These are phyloP conservation scores for Ceratoteleas bidentatus DNA, from an alignment of 1,140 invertebrate species.

Conservation along the genomic window DNA sequence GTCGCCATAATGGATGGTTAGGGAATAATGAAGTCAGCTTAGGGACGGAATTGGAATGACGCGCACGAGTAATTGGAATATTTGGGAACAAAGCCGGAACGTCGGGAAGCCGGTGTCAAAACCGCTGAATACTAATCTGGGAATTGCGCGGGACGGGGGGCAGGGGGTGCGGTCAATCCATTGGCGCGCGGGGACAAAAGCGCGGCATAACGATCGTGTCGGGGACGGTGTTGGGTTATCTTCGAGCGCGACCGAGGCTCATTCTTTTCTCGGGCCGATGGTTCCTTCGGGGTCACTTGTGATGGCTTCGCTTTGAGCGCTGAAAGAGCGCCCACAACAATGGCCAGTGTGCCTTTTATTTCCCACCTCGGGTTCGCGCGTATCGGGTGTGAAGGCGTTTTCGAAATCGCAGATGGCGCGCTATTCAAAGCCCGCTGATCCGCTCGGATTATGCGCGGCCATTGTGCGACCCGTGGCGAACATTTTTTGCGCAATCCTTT, in stretches of 20 bases:
- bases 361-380: conserved; percentile 41
- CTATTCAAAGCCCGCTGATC: conserved; percentile 37
- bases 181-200: conserved; percentile 54
- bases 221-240: conserved; percentile 63
- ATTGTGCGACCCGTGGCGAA: conserved; percentile 17
- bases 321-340: conserved; percentile 73
- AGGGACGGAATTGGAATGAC: not conserved
- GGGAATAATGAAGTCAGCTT: not conserved
- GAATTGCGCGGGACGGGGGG: conserved; percentile 33
- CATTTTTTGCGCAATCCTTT: conserved; percentile 20
- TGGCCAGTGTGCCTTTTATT: conserved; percentile 61
- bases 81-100: conserved; percentile 37
- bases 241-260: conserved; percentile 38
- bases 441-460: conserved; percentile 27
- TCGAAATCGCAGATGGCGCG: conserved; percentile 55
- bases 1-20: not conserved
- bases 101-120: conserved; percentile 45
- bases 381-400: conserved; percentile 70
- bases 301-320: conserved; percentile 68
- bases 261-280: conserved; percentile 62
- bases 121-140: conserved; percentile 43
- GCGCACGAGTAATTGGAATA: conserved; percentile 24
- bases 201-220: conserved; percentile 45
- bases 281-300: conserved; percentile 69
- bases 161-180: conserved; percentile 36